Percentiles rank a stretch among this genome's conserved stretches.
These are phyloP conservation scores for Cephus pulcher DNA, from an alignment of 2,888 invertebrate species.

Conservation along the genomic window DNA sequence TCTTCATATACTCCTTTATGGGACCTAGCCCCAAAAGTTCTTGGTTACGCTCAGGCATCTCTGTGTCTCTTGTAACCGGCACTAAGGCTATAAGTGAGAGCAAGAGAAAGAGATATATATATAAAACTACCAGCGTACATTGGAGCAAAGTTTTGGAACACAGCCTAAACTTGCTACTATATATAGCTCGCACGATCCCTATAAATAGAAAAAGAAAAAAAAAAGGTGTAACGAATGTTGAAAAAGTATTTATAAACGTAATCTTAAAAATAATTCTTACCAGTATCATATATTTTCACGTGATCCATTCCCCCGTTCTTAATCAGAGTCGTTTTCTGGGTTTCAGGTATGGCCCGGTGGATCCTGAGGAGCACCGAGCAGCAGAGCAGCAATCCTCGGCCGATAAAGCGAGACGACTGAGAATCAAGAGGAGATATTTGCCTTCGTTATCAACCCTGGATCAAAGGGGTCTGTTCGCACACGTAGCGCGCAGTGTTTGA, in stretches of 20 bases:
- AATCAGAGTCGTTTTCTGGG: neutral
- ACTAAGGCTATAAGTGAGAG: neutral
- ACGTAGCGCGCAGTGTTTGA: neutral
- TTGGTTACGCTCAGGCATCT: neutral
- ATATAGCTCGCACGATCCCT: neutral
- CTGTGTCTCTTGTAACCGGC: neutral
- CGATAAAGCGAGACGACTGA: neutral
- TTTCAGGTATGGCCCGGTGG: neutral
- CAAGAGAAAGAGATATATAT: too few species aligned
- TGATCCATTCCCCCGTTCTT: neutral
- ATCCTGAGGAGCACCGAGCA: neutral
- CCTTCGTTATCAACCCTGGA: neutral
- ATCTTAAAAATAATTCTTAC: neutral
- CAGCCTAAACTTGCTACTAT: neutral
- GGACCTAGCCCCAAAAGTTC: neutral
- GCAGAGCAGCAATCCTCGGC: neutral
- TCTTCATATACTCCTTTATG: neutral
- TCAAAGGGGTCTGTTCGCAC: neutral
- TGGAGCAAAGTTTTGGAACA: neutral
- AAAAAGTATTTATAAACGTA: neutral
- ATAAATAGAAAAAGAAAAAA: neutral
- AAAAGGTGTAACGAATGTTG: neutral
- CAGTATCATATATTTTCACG: neutral
- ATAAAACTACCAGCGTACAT: neutral
- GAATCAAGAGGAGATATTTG: neutral